phyloP scores from a whole-genome alignment of 1,140 invertebrate genomes.

The Platyscapa corneri region DNA sequence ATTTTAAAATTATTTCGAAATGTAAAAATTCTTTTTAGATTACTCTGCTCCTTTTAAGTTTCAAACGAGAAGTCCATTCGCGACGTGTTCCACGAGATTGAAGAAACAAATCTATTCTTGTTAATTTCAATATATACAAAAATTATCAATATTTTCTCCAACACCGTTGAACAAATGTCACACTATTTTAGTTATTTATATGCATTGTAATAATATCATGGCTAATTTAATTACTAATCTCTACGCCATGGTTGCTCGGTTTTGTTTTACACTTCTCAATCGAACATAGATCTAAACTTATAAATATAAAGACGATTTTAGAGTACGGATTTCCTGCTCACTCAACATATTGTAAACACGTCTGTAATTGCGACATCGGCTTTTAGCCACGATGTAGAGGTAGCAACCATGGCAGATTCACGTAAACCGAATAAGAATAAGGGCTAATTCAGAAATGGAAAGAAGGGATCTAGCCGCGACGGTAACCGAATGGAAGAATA shows the following conservation, averaged over 20 bases:
- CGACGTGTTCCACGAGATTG: too few relatives aligned
- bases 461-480: too few relatives aligned
- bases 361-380: too few relatives aligned
- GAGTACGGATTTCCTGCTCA: too few relatives aligned
- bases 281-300: constrained; percentile 13
- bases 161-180: background rate
- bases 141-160: background rate
- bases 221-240: background rate
- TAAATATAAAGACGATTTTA: constrained; percentile 2
- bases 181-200: background rate
- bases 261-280: constrained; percentile 7
- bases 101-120: too few relatives aligned
- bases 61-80: background rate
- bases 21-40: background rate
- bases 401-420: too few relatives aligned
- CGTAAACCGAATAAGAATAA: too few relatives aligned
- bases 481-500: too few relatives aligned
- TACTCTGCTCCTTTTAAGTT: background rate
- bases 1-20: background rate
- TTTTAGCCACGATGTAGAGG: too few relatives aligned
- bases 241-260: background rate
- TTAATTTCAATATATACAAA: background rate
- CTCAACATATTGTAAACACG: too few relatives aligned
- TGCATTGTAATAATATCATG: constrained; percentile 2
- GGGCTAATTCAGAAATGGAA: too few relatives aligned